Base-by-base conservation (phyloP, 2,797 vertebrate species). In the Tenualosa ilisha region DNA sequence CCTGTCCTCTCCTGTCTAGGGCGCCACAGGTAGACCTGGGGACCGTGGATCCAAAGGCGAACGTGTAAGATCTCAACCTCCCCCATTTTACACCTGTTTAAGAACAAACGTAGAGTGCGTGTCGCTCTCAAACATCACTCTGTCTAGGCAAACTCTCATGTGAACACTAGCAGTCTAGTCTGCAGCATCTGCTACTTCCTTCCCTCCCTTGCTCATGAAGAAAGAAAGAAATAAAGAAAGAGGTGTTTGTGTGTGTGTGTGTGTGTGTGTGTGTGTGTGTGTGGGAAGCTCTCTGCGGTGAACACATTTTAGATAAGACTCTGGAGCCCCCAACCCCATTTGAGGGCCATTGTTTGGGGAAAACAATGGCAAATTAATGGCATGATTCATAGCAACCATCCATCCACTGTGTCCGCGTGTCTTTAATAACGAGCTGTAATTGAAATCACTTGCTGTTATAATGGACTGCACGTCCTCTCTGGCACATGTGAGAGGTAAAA, bases 21-120 rank as follows among this genome's bases (percentile, higher is more conserved):
- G 98, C 90, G 92, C 93, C 82, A 84, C 94, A 86, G 98, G 98
- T 84, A 96, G 94, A 91, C 85, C 94, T 26, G 98, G 98, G 87
- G 98, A 99, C 89, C 94, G 98, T 95, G 98, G 98, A 81, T 96
- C 98, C 89, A 99, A 99, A 96, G 98, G 98, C 95, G 98, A 99
- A 89, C 97, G 98, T 75, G 98, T 99, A 96, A 95, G 96, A 91
- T 56, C 46, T 84, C 68, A 82, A 46, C n/a, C 61, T 81, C 37
- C 37, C 43, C 31, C 37, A 75, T 75, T 75, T 43, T 75, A 75
- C 65, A 24, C 31, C 31, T 1, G 6, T 20, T 56, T 2, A 59
- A 22, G 24, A 63, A 24, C 31, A 15, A 37, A 72, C 13, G 5
- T 5, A 1, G 9, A 72, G 12, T 13, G 11, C 37, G 40, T 20